phyloP scores from a whole-genome alignment of 2,797 vertebrate genomes.

The Ambastaia sidthimunki region DNA sequence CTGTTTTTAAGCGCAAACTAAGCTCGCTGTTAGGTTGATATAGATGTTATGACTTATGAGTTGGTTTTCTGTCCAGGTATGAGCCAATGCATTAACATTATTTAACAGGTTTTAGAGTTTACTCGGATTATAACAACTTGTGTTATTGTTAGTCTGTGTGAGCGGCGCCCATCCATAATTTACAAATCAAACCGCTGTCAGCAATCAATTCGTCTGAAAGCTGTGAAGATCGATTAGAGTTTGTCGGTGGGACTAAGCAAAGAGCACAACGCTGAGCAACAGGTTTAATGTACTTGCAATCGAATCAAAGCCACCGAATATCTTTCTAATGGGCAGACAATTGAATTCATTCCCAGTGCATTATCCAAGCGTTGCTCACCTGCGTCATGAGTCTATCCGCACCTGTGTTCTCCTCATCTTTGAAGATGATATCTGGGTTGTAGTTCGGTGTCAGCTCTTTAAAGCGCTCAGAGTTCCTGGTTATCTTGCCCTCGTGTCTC shows the following conservation, averaged over 20 bases:
- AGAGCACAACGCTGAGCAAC: constrained; percentile 50
- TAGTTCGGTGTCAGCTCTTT: constrained; percentile 96
- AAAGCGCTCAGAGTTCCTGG: constrained; percentile 92
- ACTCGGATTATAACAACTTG: constrained; percentile 1
- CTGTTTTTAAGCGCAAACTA: neutral
- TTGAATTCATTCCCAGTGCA: constrained; percentile 35
- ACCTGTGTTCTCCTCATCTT: constrained; percentile 98
- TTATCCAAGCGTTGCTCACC: constrained; percentile 72
- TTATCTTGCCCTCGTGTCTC: constrained; percentile 93
- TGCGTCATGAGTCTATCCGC: constrained; percentile 94
- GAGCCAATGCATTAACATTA: neutral
- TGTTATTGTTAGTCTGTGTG: neutral
- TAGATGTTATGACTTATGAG: neutral
- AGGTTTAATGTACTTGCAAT: constrained; percentile 44
- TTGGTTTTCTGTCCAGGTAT: neutral
- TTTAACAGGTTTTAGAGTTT: constrained; percentile 14
- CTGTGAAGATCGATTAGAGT: constrained; percentile 64
- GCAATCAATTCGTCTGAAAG: constrained; percentile 56
- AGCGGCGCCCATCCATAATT: neutral
- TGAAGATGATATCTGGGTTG: constrained; percentile 98
- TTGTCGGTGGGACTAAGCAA: constrained; percentile 64
- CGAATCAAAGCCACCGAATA: constrained; percentile 50
- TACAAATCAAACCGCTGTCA: constrained; percentile 34
- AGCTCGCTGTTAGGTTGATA: neutral
- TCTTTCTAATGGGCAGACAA: constrained; percentile 53